Evolutionary conservation across 2,113 vertebrate species (phyloP), one percentile per base, ranked within the genome.

Genomic region (Rutilus rutilus): DNA sequence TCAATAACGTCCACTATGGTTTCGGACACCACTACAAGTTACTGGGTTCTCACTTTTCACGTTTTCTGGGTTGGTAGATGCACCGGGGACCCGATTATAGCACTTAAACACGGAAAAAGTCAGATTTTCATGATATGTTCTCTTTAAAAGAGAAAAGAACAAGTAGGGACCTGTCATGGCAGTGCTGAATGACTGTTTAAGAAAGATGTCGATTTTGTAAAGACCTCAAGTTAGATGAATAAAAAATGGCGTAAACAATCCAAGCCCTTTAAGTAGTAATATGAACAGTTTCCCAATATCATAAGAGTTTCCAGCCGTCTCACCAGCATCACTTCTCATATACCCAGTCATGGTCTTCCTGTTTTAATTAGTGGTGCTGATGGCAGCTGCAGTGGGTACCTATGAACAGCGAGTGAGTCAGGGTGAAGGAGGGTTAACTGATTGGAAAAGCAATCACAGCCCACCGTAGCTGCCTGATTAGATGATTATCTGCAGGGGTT

Each of bases 391-490:
- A 71, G 54, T 83, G 67, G 79, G 33, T 42, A 82, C 64, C 57
- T 65, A 30, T 27, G 78, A 47, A 74, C 57, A 52, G 25, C 47
- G 85, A 87, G 30, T 52, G 45, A 71, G 75, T 64, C 69, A 30
- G 80, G 86, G 75, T 71, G 67, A 84, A 78, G 42, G 47, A 86
- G 83, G 88, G 86, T 89, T 87, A 89, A 89, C 79, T 67, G 83
- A 87, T 89, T 87, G 83, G 79, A 85, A 87, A 86, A 83, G 83
- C 83, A 87, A 86, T 83, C 83, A 85, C 69, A 85, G 33, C 75
- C 57, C 54, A 57, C 83, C 77, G 79, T 42, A 52, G 57, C 76
- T 69, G 65, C 57, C 73, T 87, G 88, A 89, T 87, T 85, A 89
- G 83, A 89, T 87, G 75, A 87, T 89, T 87, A 87, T 87, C 78